Conservation (phyloP, 2,113 vertebrate species). For the Brienomyrus brachyistius region DNA sequence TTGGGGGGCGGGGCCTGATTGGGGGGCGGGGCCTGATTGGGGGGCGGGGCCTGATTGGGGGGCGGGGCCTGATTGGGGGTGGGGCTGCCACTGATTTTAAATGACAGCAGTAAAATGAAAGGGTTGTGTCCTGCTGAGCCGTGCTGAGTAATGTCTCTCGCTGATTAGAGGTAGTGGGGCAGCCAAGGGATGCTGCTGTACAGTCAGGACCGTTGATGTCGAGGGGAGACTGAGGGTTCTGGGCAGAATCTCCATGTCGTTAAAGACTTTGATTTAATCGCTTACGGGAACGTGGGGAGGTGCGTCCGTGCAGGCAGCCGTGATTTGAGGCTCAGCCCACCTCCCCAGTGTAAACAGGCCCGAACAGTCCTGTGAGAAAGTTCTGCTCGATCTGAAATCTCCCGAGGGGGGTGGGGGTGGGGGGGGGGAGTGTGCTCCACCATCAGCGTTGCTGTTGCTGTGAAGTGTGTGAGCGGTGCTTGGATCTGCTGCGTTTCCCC, state of each 20-base stretch:
- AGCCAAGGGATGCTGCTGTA: neutral
- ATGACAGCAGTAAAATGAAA: neutral
- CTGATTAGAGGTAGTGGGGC: neutral
- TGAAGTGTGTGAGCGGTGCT: neutral
- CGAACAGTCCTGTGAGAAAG: neutral
- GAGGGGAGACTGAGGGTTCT: neutral
- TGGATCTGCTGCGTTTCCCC: neutral
- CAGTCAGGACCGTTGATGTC: neutral
- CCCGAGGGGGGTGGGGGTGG: neutral
- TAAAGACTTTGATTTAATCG: neutral
- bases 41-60: too few relatives aligned
- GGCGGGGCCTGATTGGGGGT: neutral
- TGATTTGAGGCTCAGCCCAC: neutral
- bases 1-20: too few relatives aligned
- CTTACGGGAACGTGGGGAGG: neutral
- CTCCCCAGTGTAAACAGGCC: neutral
- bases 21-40: neutral
- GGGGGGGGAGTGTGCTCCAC: neutral
- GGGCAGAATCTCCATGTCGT: neutral
- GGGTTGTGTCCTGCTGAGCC: neutral
- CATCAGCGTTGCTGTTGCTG: neutral
- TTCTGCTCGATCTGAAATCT: neutral
- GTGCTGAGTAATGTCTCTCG: neutral
- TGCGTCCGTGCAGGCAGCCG: neutral
- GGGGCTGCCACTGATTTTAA: neutral